Evolutionary conservation across 2,113 vertebrate species (phyloP), one percentile per base, ranked within the genome.

Genomic region (Nycticorax nycticorax): DNA sequence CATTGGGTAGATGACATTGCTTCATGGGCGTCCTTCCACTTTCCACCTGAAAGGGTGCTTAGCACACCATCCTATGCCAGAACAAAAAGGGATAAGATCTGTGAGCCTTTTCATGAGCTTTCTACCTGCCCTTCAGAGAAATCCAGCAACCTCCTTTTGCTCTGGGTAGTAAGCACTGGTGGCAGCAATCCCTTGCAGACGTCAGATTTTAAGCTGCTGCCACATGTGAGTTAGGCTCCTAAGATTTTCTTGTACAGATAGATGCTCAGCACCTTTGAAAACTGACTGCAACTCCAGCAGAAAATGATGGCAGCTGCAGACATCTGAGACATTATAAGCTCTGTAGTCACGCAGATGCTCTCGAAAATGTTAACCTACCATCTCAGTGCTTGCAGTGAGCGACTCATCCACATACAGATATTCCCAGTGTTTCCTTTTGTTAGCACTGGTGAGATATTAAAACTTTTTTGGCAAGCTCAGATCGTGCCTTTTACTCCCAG

Each of bases 291-390:
- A 6, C 28, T 80, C 22, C 32, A 71, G 47, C 80, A 74, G 64
- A 87, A 41, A 84, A 37, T 37, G 43, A 24, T 8, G 18, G 60
- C 55, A 86, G 5, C 26, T 84, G 26, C 32, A 74, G 60, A 67
- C 1, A 0, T 39, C 24, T 19, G 15, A 23, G 14, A 52, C 23
- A 4, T 53, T 66, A 20, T 28, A 66, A 83, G 10, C 9, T 39
- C 21, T 32, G 5, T 43, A 91, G 33, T 9, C 20, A 66, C 21
- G 5, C 2, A 2, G 3, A 8, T 57, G 8, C 37, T 88, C 47
- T 30, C 80, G 26, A 82, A 82, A 91, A 66, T 0, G 3, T 18
- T 53, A 64, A 22, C 24, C 43, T 52, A 18, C 15, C 1, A 0
- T 35, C 30, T 39, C 45, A 53, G 17, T 24, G 24, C 11, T 57